Percentiles rank a stretch among this genome's conserved stretches.
Evolutionary conservation across 2,888 invertebrate genomes (phyloP).

Genomic region (Pharmacophagus antenor): DNA sequence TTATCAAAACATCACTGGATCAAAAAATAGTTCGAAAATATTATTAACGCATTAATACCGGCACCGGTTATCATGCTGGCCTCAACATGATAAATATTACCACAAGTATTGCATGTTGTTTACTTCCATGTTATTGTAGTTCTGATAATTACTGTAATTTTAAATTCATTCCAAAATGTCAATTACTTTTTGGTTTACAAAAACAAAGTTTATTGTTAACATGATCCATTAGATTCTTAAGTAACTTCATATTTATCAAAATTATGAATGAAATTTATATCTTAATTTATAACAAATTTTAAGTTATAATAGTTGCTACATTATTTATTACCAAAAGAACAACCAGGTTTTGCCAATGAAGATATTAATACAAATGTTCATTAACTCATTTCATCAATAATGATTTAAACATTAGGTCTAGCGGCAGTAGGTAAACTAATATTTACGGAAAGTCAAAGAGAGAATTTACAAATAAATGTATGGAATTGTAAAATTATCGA

Average conservation of each 20-base stretch:
- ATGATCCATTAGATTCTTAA: neutral
- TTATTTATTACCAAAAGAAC: neutral
- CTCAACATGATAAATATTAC: too few species aligned
- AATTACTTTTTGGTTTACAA: too few species aligned
- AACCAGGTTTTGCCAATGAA: slow-evolving; percentile 25
- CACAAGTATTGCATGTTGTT: too few species aligned
- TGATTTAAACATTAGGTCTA: neutral
- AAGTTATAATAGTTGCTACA: neutral
- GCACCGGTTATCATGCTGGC: too few species aligned
- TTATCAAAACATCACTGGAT: neutral
- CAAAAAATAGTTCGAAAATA: too few species aligned
- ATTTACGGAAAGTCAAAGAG: neutral
- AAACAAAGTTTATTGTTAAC: too few species aligned
- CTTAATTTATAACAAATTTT: neutral
- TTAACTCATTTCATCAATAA: slow-evolving; percentile 1
- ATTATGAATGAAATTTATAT: neutral
- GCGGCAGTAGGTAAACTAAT: neutral
- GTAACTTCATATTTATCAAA: neutral
- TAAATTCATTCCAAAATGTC: too few species aligned
- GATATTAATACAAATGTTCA: slow-evolving; percentile 19
- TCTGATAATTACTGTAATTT: too few species aligned
- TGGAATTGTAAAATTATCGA: neutral
- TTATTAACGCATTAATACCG: too few species aligned
- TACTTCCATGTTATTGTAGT: too few species aligned
- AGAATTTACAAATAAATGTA: neutral